Conservation (phyloP, 1,140 invertebrate genomes). For the Tetramorium alpestre region DNA sequence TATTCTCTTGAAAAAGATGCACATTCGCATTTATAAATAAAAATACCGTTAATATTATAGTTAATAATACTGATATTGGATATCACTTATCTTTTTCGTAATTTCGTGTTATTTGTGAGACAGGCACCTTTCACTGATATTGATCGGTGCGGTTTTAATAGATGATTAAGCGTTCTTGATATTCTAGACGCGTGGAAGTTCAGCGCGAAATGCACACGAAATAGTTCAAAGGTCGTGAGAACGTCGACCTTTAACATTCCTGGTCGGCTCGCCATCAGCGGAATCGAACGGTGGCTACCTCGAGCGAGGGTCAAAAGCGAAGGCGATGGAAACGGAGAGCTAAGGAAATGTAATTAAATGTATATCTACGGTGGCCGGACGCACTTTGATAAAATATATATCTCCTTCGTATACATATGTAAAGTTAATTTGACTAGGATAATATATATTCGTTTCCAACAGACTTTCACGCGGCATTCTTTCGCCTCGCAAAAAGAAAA, state of each 20-base stretch:
- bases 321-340: slow-evolving; percentile 61
- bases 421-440: slow-evolving; percentile 8
- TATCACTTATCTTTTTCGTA: slow-evolving; percentile 8
- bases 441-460: slow-evolving; percentile 1
- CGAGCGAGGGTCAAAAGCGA: slow-evolving; percentile 64
- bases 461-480: background rate
- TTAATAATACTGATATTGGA: background rate
- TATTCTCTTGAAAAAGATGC: background rate
- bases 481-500: background rate
- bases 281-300: slow-evolving; percentile 70
- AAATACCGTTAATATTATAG: background rate
- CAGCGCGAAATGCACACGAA: slow-evolving; percentile 68
- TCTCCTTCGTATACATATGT: background rate
- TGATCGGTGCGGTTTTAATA: slow-evolving; percentile 44
- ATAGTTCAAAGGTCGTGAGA: slow-evolving; percentile 75
- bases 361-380: slow-evolving; percentile 47
- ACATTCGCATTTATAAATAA: background rate
- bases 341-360: slow-evolving; percentile 75
- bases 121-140: slow-evolving; percentile 43
- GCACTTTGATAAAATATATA: slow-evolving; percentile 41
- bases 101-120: slow-evolving; percentile 7
- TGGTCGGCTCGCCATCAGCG: slow-evolving; percentile 62
- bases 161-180: slow-evolving; percentile 61
- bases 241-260: slow-evolving; percentile 74
- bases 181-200: slow-evolving; percentile 52